Conservation (phyloP, 2,113 vertebrate species). For the Phodopus roborovskii region DNA sequence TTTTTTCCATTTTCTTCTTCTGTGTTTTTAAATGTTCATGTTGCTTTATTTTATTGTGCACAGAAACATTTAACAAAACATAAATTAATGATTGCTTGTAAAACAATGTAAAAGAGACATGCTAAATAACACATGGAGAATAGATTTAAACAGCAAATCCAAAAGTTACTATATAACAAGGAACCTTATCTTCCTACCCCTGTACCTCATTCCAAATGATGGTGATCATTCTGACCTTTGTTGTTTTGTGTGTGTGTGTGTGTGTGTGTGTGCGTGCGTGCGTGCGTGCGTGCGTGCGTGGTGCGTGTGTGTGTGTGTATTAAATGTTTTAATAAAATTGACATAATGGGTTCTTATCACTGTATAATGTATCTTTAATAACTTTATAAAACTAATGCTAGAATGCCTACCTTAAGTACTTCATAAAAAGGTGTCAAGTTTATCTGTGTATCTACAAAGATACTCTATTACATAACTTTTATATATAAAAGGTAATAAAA, state of each 20-base stretch:
- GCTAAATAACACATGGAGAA: not conserved
- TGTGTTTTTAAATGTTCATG: conserved; percentile 5
- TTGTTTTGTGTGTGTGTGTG: too few species aligned
- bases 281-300: too few species aligned
- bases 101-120: not conserved
- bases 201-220: not conserved
- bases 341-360: not conserved
- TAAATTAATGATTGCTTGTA: not conserved
- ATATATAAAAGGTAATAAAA: conserved; percentile 46
- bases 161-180: not conserved
- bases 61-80: not conserved
- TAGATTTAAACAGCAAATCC: not conserved
- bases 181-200: not conserved
- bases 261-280: too few species aligned
- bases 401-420: not conserved
- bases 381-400: not conserved
- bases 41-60: not conserved
- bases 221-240: not conserved
- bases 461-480: conserved; percentile 44
- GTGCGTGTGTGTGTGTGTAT: too few species aligned
- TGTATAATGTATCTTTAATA: not conserved
- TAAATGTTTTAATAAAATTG: conserved; percentile 36
- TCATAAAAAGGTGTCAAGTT: conserved; percentile 23
- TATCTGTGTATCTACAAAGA: conserved; percentile 50
- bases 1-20: not conserved